Percentiles rank a stretch among this genome's conserved stretches.
These are phyloP conservation scores for Teleogryllus occipitalis DNA, from an alignment of 1,140 invertebrate species.

Conservation along the genomic window DNA sequence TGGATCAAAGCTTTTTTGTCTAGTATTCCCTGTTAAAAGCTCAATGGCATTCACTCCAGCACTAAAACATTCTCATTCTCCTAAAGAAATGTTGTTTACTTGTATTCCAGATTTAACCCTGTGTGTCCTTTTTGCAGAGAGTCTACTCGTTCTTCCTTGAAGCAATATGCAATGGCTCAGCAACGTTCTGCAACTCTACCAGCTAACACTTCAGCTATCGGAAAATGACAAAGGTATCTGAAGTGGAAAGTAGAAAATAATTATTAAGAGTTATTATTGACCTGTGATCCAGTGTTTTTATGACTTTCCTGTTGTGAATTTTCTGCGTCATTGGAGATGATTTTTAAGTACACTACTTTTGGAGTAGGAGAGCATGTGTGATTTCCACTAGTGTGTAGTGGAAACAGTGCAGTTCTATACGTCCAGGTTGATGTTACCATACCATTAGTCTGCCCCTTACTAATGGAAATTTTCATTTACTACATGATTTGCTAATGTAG, in stretches of 20 bases:
- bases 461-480: background rate
- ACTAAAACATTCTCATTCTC: no score
- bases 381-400: background rate
- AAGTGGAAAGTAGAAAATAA: background rate
- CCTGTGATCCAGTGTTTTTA: background rate
- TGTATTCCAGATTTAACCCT: background rate
- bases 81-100: background rate
- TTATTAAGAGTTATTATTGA: background rate
- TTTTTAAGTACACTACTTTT: background rate
- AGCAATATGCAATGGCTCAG: constrained; percentile 56
- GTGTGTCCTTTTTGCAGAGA: constrained; percentile 43
- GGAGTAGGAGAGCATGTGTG: background rate
- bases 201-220: constrained; percentile 49
- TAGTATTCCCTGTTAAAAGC: no score
- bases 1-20: no score
- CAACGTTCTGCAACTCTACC: constrained; percentile 63
- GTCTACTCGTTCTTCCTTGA: constrained; percentile 62
- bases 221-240: constrained; percentile 32
- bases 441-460: background rate
- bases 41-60: no score
- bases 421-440: background rate
- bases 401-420: background rate
- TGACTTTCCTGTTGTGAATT: background rate
- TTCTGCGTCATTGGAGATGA: background rate
- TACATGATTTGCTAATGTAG: background rate